These are phyloP conservation scores for Spea hammondii DNA, from an alignment of 2,797 vertebrate species.

Conservation along the genomic window DNA sequence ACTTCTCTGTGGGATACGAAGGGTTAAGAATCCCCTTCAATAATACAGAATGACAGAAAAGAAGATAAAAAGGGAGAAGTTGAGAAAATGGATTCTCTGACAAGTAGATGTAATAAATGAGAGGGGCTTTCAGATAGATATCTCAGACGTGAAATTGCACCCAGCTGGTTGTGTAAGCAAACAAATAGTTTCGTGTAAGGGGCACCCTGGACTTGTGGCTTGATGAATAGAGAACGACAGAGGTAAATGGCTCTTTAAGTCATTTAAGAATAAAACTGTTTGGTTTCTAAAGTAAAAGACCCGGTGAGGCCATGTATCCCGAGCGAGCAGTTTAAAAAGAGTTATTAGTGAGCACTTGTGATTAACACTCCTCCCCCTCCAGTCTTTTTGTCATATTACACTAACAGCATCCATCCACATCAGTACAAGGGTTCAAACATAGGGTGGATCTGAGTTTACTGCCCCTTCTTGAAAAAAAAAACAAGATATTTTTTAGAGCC, in stretches of 20 bases:
- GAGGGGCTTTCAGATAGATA: slow-evolving; percentile 89
- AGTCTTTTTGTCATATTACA: neutral
- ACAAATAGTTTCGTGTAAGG: slow-evolving; percentile 90
- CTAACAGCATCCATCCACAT: neutral
- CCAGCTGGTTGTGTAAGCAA: slow-evolving; percentile 96
- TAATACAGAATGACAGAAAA: slow-evolving; percentile 44
- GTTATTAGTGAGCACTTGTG: slow-evolving; percentile 59
- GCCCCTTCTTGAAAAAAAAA: too few relatives aligned
- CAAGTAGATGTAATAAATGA: slow-evolving; percentile 93
- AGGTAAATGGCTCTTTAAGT: slow-evolving; percentile 95
- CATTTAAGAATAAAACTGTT: slow-evolving; percentile 84
- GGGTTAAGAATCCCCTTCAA: slow-evolving; percentile 1
- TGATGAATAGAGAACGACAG: slow-evolving; percentile 94
- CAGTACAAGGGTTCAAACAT: too few relatives aligned
- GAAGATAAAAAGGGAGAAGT: slow-evolving; percentile 55
- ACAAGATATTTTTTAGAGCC: too few relatives aligned
- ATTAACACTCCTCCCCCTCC: neutral
- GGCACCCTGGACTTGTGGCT: slow-evolving; percentile 86
- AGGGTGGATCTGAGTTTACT: too few relatives aligned
- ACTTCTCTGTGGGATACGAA: neutral
- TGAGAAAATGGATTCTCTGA: slow-evolving; percentile 83
- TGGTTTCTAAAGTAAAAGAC: slow-evolving; percentile 75
- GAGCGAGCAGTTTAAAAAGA: slow-evolving; percentile 61
- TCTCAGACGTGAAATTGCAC: slow-evolving; percentile 96
- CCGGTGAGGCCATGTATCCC: slow-evolving; percentile 57